A percentile compares a stretch with the other conserved stretches of the same genome.
phyloP scores from a whole-genome alignment of 35 echinoderm and acorn worm species.

The Ptychodera flava region DNA sequence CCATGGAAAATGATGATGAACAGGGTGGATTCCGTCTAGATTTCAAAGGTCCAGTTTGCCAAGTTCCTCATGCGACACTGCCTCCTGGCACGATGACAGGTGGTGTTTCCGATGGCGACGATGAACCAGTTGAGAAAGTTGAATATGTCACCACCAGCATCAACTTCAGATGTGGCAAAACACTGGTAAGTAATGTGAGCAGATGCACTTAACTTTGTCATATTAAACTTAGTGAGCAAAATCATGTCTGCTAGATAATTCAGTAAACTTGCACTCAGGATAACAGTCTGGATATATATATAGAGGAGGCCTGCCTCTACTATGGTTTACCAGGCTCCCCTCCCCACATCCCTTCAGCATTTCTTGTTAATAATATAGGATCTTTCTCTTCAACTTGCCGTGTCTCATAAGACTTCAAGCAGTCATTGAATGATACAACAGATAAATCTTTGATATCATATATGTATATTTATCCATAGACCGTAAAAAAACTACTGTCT shows the following conservation, averaged over 20 bases:
- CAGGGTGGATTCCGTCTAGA: conserved; percentile 63
- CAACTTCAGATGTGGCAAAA: conserved; percentile 67
- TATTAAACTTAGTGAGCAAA: background rate
- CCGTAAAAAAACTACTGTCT: no score
- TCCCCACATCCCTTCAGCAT: background rate
- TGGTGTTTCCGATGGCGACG: no score
- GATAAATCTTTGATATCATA: no score
- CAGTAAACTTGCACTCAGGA: background rate
- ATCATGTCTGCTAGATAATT: background rate
- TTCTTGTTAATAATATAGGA: background rate
- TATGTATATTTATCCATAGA: no score
- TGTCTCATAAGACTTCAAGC: no score
- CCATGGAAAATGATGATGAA: conserved; percentile 9
- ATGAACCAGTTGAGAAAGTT: background rate
- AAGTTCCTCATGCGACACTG: no score
- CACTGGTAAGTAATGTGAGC: conserved; percentile 42
- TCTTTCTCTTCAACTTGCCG: no score
- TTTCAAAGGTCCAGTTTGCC: conserved; percentile 38
- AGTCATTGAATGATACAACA: no score
- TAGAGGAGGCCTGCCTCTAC: background rate
- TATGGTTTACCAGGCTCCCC: background rate
- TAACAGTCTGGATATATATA: background rate
- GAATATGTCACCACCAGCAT: conserved; percentile 31
- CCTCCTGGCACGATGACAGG: no score
- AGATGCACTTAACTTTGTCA: background rate